Evolutionary conservation across 1,140 invertebrate genomes (phyloP).

Genomic region (Capitella teleta): DNA sequence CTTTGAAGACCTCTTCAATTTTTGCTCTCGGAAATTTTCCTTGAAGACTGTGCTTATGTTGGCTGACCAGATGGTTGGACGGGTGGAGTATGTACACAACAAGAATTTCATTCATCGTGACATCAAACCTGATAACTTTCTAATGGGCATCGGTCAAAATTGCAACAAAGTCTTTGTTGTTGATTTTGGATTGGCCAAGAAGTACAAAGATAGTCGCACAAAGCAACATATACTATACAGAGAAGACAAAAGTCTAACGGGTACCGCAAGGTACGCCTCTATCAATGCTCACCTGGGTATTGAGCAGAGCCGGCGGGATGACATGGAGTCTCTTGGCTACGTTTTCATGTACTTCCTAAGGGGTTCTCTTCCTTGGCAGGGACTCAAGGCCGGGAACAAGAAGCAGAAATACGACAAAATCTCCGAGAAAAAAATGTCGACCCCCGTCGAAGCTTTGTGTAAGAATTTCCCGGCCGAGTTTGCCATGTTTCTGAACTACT

Average conservation of each 20-base stretch:
- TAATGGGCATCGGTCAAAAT: conserved; percentile 65
- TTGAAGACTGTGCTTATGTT: conserved; percentile 26
- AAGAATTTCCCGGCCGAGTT: conserved; percentile 95
- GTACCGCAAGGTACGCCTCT: conserved; percentile 20
- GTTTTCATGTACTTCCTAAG: conserved; percentile 92
- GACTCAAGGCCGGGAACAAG: conserved; percentile 75
- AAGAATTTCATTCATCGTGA: conserved; percentile 84
- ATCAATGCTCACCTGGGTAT: conserved; percentile 86
- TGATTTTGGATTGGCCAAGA: conserved; percentile 17
- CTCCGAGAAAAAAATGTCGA: conserved; percentile 95
- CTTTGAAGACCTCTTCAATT: conserved; percentile 42
- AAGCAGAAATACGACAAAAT: conserved; percentile 97
- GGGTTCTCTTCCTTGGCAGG: conserved; percentile 88
- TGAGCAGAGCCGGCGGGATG: conserved; percentile 66
- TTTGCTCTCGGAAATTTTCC: conserved; percentile 39
- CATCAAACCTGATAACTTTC: conserved; percentile 61
- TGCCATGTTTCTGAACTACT: conserved; percentile 96
- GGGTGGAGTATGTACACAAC: conserved; percentile 94
- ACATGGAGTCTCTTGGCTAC: conserved; percentile 93
- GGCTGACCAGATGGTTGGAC: conserved; percentile 45
- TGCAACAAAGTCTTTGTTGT: conserved; percentile 61
- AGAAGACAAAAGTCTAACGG: conserved; percentile 91
- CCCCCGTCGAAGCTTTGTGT: conserved; percentile 84
- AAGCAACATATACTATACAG: conserved; percentile 82
- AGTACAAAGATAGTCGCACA: conserved; percentile 59